Evolutionary conservation across 2,888 invertebrate species (phyloP), one percentile per base, ranked within the genome.

Genomic region (Chouioia cunea): DNA sequence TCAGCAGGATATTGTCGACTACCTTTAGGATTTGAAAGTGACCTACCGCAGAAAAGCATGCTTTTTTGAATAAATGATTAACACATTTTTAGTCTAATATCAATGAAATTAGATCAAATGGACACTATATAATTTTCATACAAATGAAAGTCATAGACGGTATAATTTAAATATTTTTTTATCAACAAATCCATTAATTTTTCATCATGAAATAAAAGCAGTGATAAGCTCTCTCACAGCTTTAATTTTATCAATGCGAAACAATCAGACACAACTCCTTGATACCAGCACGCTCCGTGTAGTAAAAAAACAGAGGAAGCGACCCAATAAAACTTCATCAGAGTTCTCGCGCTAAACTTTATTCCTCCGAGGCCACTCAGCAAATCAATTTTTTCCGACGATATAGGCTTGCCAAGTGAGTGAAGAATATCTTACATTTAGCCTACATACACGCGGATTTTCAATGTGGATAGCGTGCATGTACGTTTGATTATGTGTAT

Each of bases 351-450:
- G 23, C 36, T 36, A 36, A 65, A 65, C 65, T 65, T 57, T 57
- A 36, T 50, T 47, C n/a, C 18, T n/a, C 52, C 12, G 22, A n/a
- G 27, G 18, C 15, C 27, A 48, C 15, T 47, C 18, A 18, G 50
- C 23, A 52, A 66, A 59, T 52, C 27, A 66, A 66, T 67, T 67
- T 67, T 66, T 36, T 36, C 22, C 53, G n/a, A 47, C 66, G 52
- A 53, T 57, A 65, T 57, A 65, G 16, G 20, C 27, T 4, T 36
- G 36, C 10, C 15, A 2, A n/a, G 27, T 6, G 16, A 3, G 22
- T 8, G 15, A n/a, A 23, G 58, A 44, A 58, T 66, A 50, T 58
- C 53, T 63, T n/a, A 36, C 52, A 14, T 36, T 48, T 48, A 36
- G 12, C 16, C 16, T 57, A 36, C 43, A 36, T 57, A 36, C 47